Percentiles rank a stretch among this genome's conserved stretches.
phyloP scores from a whole-genome alignment of 2,113 vertebrate genomes.

The Circaetus gallicus region DNA sequence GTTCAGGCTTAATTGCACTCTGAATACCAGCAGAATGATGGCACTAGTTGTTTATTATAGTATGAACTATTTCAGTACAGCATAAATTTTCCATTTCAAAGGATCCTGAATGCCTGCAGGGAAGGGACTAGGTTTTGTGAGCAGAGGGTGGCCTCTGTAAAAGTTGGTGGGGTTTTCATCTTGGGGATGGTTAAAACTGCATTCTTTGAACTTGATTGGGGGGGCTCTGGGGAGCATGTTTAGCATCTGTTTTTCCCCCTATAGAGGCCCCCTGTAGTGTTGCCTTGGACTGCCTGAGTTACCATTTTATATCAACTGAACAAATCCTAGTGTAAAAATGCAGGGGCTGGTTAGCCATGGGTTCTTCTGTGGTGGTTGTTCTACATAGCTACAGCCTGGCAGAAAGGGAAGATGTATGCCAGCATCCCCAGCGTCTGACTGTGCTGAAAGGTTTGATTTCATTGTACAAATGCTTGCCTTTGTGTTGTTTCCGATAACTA shows the following conservation, averaged over 20 bases:
- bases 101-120: not conserved
- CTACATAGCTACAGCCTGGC: not conserved
- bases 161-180: not conserved
- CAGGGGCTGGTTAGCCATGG: not conserved
- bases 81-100: conserved; percentile 49
- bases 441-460: not conserved
- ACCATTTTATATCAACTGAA: not conserved
- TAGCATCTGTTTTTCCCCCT: not conserved
- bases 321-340: not conserved
- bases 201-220: not conserved
- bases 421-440: not conserved
- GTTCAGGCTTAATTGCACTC: not conserved
- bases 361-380: not conserved
- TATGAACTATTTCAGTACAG: conserved; percentile 19
- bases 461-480: not conserved
- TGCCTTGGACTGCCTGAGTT: not conserved
- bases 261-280: not conserved
- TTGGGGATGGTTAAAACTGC: not conserved
- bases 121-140: not conserved
- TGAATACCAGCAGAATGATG: conserved; percentile 10
- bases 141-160: not conserved
- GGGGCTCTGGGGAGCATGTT: not conserved
- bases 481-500: not conserved
- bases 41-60: conserved; percentile 37
- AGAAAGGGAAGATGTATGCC: not conserved